Evolutionary conservation across 2,888 invertebrate species (phyloP), one percentile per base, ranked within the genome.

Genomic region (Dolichopus griseipennis): DNA sequence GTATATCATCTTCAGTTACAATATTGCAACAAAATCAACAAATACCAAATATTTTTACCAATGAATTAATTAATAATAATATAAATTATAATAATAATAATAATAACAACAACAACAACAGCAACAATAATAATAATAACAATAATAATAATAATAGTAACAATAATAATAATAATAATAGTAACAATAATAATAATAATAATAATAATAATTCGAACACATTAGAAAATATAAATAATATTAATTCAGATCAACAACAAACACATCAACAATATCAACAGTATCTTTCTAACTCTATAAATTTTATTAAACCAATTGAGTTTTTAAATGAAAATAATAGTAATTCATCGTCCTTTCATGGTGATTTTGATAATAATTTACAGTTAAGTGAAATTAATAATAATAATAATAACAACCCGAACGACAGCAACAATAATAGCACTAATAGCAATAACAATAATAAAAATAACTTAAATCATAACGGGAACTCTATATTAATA

Each of bases 41-140:
- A 65, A 20, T 64, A 61, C 15, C 43, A 64, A 37, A 27, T 27
- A 27, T 27, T 27, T 2, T 27, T 27, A 5, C 27, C 2, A 27
- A 27, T 27, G 27, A 27, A 27, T 27, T 27, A 27, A 27, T 68
- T 65, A 73, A 69, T 66, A 69, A 66, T 43, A 67, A 70, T 65
- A 71, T n/a, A n/a, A n/a, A n/a, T n/a, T n/a, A 66, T 66, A 69
- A 63, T 62, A 70, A 62, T 52, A 72, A 65, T 66, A n/a, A n/a
- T n/a, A n/a, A n/a, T n/a, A n/a, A n/a, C n/a, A n/a, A n/a, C n/a
- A n/a, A n/a, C n/a, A n/a, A n/a, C n/a, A n/a, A n/a, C n/a, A n/a
- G n/a, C n/a, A n/a, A n/a, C n/a, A n/a, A 69, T 65, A 73, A 69
- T 66, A 69, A 66, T 43, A 67, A 70, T 65, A 71, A 66, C 65